These are phyloP conservation scores for Champsocephalus esox DNA, from an alignment of 2,797 vertebrate species.

Conservation along the genomic window DNA sequence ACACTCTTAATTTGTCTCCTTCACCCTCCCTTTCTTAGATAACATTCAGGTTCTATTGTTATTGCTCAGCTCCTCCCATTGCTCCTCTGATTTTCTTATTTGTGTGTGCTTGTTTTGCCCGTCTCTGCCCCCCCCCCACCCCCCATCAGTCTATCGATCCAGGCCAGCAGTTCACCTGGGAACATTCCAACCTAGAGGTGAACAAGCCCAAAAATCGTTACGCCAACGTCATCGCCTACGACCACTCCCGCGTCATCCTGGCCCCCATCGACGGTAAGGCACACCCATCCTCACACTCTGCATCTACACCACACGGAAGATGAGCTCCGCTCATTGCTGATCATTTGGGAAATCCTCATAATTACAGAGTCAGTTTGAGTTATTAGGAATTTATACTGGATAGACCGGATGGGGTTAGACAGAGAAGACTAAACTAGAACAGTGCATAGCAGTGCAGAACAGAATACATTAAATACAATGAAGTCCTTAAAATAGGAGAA, in stretches of 20 bases:
- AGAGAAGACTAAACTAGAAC: slow-evolving; percentile 8
- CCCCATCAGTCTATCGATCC: slow-evolving; percentile 94
- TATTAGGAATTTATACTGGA: slow-evolving; percentile 26
- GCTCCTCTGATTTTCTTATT: slow-evolving; percentile 57
- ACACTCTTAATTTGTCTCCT: slow-evolving; percentile 23
- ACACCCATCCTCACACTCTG: background rate
- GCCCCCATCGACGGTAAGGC: slow-evolving; percentile 93
- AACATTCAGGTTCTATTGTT: slow-evolving; percentile 42
- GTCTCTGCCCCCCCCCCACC: slow-evolving; percentile 40
- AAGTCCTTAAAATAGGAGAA: background rate
- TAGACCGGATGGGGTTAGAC: slow-evolving; percentile 19
- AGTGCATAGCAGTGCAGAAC: background rate
- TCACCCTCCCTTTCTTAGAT: slow-evolving; percentile 12
- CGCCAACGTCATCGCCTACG: slow-evolving; percentile 97
- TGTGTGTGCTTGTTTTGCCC: slow-evolving; percentile 54
- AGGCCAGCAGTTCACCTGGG: slow-evolving; percentile 99
- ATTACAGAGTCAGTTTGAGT: slow-evolving; percentile 32
- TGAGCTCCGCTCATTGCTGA: slow-evolving; percentile 21
- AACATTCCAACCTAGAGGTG: slow-evolving; percentile 98
- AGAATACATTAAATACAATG: background rate
- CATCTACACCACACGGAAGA: slow-evolving; percentile 13
- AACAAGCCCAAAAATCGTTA: slow-evolving; percentile 99
- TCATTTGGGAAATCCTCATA: slow-evolving; percentile 40
- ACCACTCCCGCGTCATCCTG: slow-evolving; percentile 96
- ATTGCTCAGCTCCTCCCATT: slow-evolving; percentile 37